Conservation (phyloP, 2,888 invertebrate genomes). For the Hecatera dysodea region DNA sequence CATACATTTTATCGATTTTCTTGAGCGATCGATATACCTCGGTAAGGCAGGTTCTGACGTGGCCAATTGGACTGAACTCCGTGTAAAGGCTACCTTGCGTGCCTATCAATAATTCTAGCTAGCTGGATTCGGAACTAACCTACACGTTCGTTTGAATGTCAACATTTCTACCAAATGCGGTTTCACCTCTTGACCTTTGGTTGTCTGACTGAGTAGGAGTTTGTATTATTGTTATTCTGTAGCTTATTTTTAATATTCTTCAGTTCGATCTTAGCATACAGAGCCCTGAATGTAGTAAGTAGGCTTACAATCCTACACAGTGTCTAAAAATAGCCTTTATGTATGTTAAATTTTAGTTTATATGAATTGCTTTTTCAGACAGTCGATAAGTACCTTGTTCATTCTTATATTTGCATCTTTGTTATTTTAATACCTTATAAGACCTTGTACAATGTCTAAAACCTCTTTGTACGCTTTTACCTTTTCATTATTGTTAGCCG, state of each 20-base stretch:
- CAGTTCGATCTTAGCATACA: background rate
- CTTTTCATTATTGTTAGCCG: background rate
- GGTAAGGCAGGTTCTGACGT: background rate
- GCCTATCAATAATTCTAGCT: background rate
- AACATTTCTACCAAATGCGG: background rate
- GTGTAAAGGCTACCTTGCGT: background rate
- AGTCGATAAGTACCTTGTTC: background rate
- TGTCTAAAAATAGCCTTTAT: background rate
- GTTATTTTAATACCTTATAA: background rate
- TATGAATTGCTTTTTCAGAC: background rate
- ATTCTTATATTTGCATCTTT: background rate
- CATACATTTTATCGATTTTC: conserved; percentile 1
- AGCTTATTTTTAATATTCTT: background rate
- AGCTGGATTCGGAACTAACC: background rate
- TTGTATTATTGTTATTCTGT: background rate
- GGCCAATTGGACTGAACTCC: too few relatives aligned
- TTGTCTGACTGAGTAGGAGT: background rate
- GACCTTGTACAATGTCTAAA: background rate
- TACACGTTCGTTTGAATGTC: background rate
- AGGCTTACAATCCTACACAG: background rate
- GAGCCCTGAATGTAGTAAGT: background rate
- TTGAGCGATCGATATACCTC: background rate
- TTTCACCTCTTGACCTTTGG: background rate
- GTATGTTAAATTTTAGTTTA: background rate
- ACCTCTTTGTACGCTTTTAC: background rate